A percentile compares a stretch with the other conserved stretches of the same genome.
Evolutionary conservation across 1,140 invertebrate species (phyloP).

Genomic region (Aphis gossypii): DNA sequence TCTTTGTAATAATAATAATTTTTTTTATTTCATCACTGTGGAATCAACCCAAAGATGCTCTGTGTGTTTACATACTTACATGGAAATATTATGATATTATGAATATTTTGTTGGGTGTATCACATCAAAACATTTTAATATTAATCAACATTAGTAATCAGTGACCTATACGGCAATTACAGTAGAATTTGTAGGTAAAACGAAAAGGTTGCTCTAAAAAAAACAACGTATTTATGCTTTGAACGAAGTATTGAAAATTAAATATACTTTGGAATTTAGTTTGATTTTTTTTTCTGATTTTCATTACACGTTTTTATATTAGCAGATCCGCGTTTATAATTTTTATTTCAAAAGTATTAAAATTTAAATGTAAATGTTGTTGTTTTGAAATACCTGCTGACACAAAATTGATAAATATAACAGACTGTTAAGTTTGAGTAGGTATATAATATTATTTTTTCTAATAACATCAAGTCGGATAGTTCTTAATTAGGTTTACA

Average conservation of each 20-base stretch:
- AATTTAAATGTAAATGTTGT: neutral
- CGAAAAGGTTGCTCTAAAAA: neutral
- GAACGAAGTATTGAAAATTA: neutral
- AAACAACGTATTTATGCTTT: neutral
- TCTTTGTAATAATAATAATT: neutral
- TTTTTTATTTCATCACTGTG: neutral
- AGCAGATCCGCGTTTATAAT: too few species aligned
- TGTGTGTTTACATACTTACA: neutral
- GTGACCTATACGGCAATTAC: neutral
- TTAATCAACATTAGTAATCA: neutral
- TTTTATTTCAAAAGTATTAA: too few species aligned
- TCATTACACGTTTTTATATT: too few species aligned
- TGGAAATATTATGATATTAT: too few species aligned
- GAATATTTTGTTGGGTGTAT: too few species aligned
- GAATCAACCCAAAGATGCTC: neutral
- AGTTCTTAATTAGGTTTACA: constrained; percentile 13
- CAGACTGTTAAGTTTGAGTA: neutral
- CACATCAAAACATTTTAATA: neutral
- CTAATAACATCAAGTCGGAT: constrained; percentile 1
- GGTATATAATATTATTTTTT: constrained; percentile 22
- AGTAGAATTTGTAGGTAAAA: neutral
- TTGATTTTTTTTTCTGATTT: too few species aligned
- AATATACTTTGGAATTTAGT: too few species aligned
- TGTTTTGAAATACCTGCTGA: neutral
- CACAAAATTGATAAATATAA: neutral